Base-by-base conservation (phyloP, 1,140 invertebrate species). In the Daktulosphaira vitifoliae region DNA sequence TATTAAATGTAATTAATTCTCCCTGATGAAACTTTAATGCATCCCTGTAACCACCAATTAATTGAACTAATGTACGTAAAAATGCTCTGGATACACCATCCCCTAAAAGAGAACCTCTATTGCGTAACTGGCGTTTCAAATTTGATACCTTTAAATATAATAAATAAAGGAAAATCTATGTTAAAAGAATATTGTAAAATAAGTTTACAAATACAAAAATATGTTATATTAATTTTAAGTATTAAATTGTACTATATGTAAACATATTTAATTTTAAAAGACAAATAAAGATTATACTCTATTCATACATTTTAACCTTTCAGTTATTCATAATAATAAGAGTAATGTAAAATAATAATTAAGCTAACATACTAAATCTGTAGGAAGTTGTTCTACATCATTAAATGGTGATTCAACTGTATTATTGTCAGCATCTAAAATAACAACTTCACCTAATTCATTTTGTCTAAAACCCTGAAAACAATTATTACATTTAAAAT, bases 31-130 rank as follows among this genome's bases (percentile, higher is more conserved):
- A 87, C 72, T 84, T 83, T 4, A 96, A 80, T 11, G 91, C 94
- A 74, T 96, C 91, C 68, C 91, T 81, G 73, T 96, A 97, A 54
- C 92, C 91, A 67, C 92, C 92, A 70, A 96, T 96, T 29, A 96
- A 77, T 74, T 87, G 87, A 2, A 96, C 94, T 54, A 96, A 77
- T 8, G 91, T 88, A 65, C 87, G 81, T 22, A 97, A 77, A 76
- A 97, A 97, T 25, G 92, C 89, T 70, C 89, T 82, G 1, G 92
- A 89, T 2, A 97, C 87, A 1, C 89, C 87, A 76, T 97, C 93
- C 0, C 92, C 92, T 26, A 92, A 77, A 42, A 87, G 78, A 53
- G 80, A 76, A 44, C 82, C 79, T 70, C 82, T 80, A 72, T 87
- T 85, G 65, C 82, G 82, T 68, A 91, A 78, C 68, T 86, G 81